A percentile compares a stretch with the other conserved stretches of the same genome.
Evolutionary conservation across 2,797 vertebrate genomes (phyloP).

Genomic region (Dromococcyx pavoninus): DNA sequence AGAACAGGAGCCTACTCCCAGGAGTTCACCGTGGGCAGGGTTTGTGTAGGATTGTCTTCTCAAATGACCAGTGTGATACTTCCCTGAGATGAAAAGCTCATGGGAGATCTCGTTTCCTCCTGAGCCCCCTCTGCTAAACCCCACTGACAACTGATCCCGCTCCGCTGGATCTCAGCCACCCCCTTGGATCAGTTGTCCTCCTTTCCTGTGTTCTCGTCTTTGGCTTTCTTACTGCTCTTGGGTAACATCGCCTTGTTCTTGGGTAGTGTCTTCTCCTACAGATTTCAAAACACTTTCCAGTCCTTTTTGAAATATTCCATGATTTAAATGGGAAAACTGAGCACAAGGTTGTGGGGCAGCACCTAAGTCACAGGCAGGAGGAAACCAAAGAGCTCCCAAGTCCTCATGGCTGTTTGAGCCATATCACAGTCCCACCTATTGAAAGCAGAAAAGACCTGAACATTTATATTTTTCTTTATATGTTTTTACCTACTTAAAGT

Average conservation of each 20-base stretch:
- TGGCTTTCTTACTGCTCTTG: not conserved
- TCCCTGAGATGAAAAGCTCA: not conserved
- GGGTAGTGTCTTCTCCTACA: not conserved
- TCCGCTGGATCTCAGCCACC: not conserved
- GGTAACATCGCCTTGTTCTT: not conserved
- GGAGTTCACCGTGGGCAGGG: not conserved
- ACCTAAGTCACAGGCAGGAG: not conserved
- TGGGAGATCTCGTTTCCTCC: conserved; percentile 9
- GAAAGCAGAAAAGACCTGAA: not conserved
- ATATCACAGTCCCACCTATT: not conserved
- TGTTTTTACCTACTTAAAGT: not conserved
- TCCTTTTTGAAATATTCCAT: not conserved
- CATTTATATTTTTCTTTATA: not conserved
- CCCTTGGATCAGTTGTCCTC: not conserved
- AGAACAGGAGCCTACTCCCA: fast-evolving
- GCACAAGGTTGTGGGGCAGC: not conserved
- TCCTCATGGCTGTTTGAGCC: fast-evolving
- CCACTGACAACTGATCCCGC: not conserved
- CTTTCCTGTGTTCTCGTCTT: not conserved
- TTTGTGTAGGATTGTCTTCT: not conserved
- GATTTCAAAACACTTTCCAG: not conserved
- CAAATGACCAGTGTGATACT: not conserved
- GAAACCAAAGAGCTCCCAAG: not conserved
- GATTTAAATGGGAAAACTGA: not conserved
- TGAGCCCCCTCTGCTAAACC: not conserved